Conservation (phyloP, 2,113 vertebrate species). For the Syrmaticus mikado region DNA sequence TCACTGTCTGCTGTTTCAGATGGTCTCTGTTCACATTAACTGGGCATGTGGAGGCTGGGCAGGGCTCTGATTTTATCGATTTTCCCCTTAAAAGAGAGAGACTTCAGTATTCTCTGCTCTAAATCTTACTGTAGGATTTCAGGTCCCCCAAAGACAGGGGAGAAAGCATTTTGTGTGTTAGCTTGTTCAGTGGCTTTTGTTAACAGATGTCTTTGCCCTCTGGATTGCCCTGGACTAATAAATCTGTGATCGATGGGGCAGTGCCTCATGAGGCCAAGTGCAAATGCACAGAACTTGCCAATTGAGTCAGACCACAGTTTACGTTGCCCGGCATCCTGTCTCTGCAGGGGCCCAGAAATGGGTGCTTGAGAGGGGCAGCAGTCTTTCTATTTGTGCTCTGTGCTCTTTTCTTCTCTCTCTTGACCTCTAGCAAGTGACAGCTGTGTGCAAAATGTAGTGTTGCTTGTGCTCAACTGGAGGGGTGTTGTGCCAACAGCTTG, state of each 20-base stretch:
- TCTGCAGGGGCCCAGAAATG: background rate
- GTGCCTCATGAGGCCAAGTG: background rate
- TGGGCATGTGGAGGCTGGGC: background rate
- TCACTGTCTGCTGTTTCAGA: background rate
- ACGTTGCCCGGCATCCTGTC: rapidly evolving
- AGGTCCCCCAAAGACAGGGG: background rate
- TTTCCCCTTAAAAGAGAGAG: background rate
- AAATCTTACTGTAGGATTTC: background rate
- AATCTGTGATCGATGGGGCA: background rate
- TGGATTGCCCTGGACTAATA: background rate
- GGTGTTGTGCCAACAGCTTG: background rate
- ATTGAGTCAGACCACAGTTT: background rate
- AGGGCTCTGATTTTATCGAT: background rate
- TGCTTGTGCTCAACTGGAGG: background rate
- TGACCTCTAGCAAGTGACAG: background rate
- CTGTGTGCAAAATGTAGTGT: rapidly evolving
- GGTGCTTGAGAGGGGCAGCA: background rate
- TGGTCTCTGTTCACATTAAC: background rate
- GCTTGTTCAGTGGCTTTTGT: background rate
- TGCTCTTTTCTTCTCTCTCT: background rate
- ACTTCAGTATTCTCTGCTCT: background rate
- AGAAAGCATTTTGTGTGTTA: background rate
- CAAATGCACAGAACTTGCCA: background rate
- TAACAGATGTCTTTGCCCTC: background rate
- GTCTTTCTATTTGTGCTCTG: background rate